phyloP scores from a whole-genome alignment of 2,113 vertebrate species.

The Megaptera novaeangliae region DNA sequence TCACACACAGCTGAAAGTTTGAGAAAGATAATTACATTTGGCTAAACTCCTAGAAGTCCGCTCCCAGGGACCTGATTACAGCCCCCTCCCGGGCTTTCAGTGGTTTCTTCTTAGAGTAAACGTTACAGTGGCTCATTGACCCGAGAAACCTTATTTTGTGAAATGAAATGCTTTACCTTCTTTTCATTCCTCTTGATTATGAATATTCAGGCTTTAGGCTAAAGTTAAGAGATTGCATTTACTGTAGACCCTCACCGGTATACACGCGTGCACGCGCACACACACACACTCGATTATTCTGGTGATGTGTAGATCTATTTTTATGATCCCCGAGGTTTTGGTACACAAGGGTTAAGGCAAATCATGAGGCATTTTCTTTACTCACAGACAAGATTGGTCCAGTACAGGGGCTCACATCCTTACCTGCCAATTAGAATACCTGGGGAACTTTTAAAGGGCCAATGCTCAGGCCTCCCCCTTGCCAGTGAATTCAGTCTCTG shows the following conservation, averaged over 20 bases:
- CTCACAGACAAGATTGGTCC: not conserved
- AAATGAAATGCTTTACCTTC: not conserved
- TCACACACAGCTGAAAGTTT: not conserved
- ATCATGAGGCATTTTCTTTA: not conserved
- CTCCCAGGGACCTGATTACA: not conserved
- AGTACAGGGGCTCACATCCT: not conserved
- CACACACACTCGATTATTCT: rapidly evolving
- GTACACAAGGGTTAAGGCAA: not conserved
- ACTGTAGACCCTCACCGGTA: not conserved
- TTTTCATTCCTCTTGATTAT: not conserved
- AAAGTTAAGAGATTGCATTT: not conserved
- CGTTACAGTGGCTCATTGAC: not conserved
- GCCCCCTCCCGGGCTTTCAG: not conserved
- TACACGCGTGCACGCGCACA: too few relatives aligned
- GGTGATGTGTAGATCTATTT: not conserved
- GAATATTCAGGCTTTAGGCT: not conserved
- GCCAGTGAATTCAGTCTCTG: not conserved
- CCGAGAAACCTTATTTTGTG: not conserved
- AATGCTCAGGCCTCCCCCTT: rapidly evolving
- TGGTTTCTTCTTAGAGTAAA: not conserved
- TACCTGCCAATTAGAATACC: not conserved
- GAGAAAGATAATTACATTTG: not conserved
- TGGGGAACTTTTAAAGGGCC: not conserved
- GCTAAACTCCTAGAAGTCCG: not conserved
- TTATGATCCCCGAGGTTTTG: not conserved